Evolutionary conservation across 2,113 vertebrate species (phyloP).

Genomic region (Galbula dea): DNA sequence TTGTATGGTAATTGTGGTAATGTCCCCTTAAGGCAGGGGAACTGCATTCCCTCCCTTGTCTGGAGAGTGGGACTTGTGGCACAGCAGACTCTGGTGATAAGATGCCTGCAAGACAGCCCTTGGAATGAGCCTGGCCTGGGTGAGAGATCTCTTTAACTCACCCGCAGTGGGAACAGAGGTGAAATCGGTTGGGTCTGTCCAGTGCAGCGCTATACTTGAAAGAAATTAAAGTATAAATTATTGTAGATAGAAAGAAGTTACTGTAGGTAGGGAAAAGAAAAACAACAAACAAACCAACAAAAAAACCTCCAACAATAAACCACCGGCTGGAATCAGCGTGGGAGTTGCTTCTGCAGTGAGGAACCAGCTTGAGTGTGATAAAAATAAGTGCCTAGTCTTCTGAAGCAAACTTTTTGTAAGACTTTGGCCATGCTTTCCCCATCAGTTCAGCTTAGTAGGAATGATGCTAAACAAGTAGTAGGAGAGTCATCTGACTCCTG

Average conservation of each 20-base stretch:
- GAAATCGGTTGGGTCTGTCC: background rate
- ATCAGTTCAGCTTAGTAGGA: background rate
- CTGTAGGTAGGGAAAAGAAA: background rate
- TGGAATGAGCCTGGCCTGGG: background rate
- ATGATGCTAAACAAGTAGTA: background rate
- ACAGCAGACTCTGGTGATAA: background rate
- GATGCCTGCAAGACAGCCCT: background rate
- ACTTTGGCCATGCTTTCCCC: background rate
- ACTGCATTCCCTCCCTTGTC: background rate
- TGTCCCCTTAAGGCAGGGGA: background rate
- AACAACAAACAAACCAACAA: background rate
- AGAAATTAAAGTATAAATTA: background rate
- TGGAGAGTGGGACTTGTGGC: background rate
- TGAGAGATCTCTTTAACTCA: background rate
- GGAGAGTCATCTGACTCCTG: background rate
- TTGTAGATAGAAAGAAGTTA: background rate
- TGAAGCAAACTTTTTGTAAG: background rate
- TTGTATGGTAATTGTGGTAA: background rate
- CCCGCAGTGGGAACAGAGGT: background rate
- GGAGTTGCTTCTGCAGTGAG: background rate
- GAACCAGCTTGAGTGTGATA: background rate
- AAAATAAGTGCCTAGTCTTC: background rate
- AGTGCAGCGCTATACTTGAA: background rate
- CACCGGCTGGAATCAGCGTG: background rate
- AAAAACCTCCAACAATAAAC: too few relatives aligned